Base-by-base conservation (phyloP, 2,888 invertebrate genomes). In the Hirtodrosophila confusa region DNA sequence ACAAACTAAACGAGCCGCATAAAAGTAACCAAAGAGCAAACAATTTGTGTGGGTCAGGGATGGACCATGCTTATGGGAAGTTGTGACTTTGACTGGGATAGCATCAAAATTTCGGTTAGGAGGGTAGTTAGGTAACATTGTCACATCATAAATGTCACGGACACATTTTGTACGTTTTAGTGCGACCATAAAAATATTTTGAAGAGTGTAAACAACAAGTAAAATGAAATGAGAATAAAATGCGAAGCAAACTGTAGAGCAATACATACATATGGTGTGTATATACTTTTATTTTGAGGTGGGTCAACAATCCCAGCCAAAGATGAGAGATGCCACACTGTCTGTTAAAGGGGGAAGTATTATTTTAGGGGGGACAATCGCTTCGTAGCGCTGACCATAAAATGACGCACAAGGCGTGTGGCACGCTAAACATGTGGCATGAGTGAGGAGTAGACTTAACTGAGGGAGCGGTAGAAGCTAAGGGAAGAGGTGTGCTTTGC, bases 121-220 rank as follows among this genome's bases (percentile, higher is more conserved):
- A 48, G 45, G 48, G 50, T 62, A 55, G 80, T 68, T 65, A 69
- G 78, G 74, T 60, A 71, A 82, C 71, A 74, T 74, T 78, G 86
- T 80, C 86, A 84, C 80, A 80, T 86, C 84, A 88, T 85, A 85
- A 84, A 88, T 88, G 88, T 86, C 84, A 83, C 63, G 80, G 78
- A 86, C 88, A 85, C 86, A 86, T 79, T 88, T 71, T 70, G 74
- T 75, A 58, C 70, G 49, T 79, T 80, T 87, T 83, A 86, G 73
- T 72, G 84, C 67, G 71, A 54, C 53, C 82, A 80, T 82, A 82
- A 84, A 82, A 68, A 66, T 17, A 17, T 83, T 55, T 70, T 87
- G 60, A 78, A 65, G 78, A 65, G 78, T 75, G 82, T 78, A 85
- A 85, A 80, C 76, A 83, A 79, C 75, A 74, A 76, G 77, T 64